A percentile compares a stretch with the other conserved stretches of the same genome.
Conservation (phyloP, 2,797 vertebrate species). For the Labroides dimidiatus region DNA sequence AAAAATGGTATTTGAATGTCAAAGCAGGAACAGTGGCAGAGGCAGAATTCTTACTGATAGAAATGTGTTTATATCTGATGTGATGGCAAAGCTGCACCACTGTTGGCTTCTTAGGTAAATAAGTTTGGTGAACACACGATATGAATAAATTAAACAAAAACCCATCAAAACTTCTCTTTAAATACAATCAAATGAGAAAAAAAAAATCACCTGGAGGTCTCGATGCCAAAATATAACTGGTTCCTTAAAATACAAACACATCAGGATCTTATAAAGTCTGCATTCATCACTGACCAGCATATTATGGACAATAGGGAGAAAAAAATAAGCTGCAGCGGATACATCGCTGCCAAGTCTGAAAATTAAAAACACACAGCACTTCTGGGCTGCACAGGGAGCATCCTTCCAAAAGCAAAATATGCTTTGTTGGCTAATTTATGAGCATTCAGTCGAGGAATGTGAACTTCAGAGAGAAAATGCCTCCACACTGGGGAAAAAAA, state of each 20-base stretch:
- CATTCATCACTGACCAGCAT: neutral
- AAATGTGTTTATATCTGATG: conserved; percentile 12
- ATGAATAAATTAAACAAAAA: too few relatives aligned
- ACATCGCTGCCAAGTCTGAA: neutral
- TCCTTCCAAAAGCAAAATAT: conserved; percentile 8
- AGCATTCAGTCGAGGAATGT: neutral
- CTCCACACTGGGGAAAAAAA: neutral
- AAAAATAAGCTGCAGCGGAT: neutral
- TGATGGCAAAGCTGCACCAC: neutral
- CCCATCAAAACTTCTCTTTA: too few relatives aligned
- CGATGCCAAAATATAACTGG: too few relatives aligned
- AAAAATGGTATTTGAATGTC: conserved; percentile 48
- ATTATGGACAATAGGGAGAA: neutral
- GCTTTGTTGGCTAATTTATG: conserved; percentile 11
- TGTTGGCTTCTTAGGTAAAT: neutral
- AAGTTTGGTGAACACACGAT: too few relatives aligned
- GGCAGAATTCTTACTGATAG: conserved; percentile 3
- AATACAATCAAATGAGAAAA: too few relatives aligned
- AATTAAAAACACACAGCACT: neutral
- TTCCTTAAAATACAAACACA: neutral
- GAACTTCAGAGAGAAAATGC: conserved; percentile 6
- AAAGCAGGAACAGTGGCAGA: conserved; percentile 25
- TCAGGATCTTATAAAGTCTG: neutral
- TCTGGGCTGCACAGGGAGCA: neutral
- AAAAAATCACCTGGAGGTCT: too few relatives aligned